Base-by-base conservation (phyloP, 2,113 vertebrate species). In the Trochalopteron elliotii region DNA sequence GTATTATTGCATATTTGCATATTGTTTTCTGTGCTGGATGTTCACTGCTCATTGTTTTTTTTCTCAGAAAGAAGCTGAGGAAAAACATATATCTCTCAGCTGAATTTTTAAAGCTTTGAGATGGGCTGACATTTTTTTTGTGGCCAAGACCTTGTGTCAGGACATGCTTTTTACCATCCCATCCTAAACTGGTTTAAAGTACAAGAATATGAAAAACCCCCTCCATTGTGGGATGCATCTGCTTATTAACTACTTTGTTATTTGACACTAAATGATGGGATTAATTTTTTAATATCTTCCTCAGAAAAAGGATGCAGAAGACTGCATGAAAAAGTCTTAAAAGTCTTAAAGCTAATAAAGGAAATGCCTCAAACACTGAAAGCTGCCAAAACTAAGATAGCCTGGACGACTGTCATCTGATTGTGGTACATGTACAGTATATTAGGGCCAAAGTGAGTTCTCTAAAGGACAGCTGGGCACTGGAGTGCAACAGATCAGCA, bases 401-500 rank as follows among this genome's bases (percentile, higher is more conserved):
- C 61, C 25, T 0, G 1, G 25, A 33, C 15, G 60, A 2, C 27
- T 61, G 25, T 50, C 15, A 4, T 70, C 68, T 63, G 33, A 27
- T 31, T 81, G 39, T 33, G 63, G n/a, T 37, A 27, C 19, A 28
- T 44, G 50, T 57, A 11, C 39, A 70, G 6, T 44, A 22, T 47
- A 15, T 61, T 35, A 13, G 0, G 1, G 49, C 28, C 68, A 72
- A 35, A 17, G 16, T 21, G 15, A 31, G 5, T 40, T 86, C n/a
- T 69, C 31, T 49, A 12, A 56, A 94, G 59, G 30, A 76, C 31
- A 80, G 0, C 11, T 33, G 35, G 10, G 11, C n/a, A 82, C 39
- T 37, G 31, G 40, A 60, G 18, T 44, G 24, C 23, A 64, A 17
- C 6, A 28, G 21, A 33, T 55, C 0, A 0, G 39, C 28, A 33